Conservation (phyloP, 2,113 vertebrate species). For the Boulengerochromis microlepis region DNA sequence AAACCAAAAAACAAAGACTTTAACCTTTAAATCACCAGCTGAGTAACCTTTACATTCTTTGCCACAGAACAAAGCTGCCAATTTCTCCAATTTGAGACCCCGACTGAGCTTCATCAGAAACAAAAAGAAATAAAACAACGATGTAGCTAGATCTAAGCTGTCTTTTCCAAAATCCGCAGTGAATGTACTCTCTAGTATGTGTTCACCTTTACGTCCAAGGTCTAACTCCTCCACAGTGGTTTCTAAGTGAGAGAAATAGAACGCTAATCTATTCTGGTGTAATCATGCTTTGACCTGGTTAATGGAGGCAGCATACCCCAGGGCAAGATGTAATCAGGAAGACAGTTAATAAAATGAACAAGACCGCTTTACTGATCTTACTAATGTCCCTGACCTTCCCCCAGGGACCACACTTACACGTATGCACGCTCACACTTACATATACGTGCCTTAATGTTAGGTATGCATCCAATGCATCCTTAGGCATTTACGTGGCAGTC, state of each 20-base stretch:
- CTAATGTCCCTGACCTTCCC: slow-evolving; percentile 64
- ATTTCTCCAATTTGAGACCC: background rate
- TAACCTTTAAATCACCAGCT: slow-evolving; percentile 13
- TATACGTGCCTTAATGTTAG: background rate
- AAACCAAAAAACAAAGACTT: slow-evolving; percentile 4
- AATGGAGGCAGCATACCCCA: slow-evolving; percentile 61
- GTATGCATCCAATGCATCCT: background rate
- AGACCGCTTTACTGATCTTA: slow-evolving; percentile 50
- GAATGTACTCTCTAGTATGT: background rate
- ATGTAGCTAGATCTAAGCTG: background rate
- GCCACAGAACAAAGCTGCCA: background rate
- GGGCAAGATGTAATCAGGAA: slow-evolving; percentile 62
- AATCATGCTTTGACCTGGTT: slow-evolving; percentile 64
- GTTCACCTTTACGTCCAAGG: slow-evolving; percentile 31
- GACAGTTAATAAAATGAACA: slow-evolving; percentile 68
- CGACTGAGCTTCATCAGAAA: background rate
- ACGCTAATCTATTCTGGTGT: slow-evolving; percentile 52
- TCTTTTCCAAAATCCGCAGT: background rate
- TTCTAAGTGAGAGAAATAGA: slow-evolving; percentile 45
- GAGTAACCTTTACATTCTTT: slow-evolving; percentile 21
- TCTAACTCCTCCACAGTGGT: slow-evolving; percentile 11
- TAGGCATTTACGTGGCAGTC: background rate
- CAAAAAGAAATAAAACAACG: background rate
- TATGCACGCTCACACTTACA: background rate
- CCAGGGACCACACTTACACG: background rate